Conservation (phyloP, 2,797 vertebrate species). For the Todus mexicanus region DNA sequence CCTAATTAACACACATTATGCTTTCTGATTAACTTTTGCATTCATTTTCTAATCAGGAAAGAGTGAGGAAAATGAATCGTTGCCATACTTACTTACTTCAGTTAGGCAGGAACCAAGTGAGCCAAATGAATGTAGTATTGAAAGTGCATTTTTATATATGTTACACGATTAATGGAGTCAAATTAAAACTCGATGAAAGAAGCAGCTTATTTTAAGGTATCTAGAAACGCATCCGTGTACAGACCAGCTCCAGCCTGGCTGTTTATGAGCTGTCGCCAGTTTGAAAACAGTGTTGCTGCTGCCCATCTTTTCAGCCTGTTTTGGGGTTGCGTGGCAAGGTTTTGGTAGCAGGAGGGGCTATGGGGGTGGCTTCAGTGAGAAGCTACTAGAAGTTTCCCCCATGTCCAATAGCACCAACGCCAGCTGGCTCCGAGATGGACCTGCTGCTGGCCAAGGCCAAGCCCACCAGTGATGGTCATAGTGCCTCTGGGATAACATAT, state of each 20-base stretch:
- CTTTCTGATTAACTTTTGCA: constrained; percentile 47
- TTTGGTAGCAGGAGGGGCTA: not conserved
- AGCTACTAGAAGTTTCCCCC: not conserved
- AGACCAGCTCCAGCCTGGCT: not conserved
- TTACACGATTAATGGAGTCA: not conserved
- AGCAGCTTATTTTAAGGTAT: constrained; percentile 5
- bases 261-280: not conserved
- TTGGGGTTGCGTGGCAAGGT: not conserved
- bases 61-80: not conserved
- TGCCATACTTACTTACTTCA: constrained; percentile 9
- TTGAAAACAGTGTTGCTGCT: not conserved
- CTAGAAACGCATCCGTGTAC: not conserved
- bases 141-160: not conserved
- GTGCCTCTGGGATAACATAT: not conserved
- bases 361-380: not conserved
- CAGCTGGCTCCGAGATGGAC: not conserved
- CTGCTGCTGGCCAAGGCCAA: not conserved
- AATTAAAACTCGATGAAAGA: not conserved
- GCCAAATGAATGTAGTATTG: not conserved
- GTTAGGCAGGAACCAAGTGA: not conserved
- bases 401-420: no score
- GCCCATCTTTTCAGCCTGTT: not conserved
- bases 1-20: constrained; percentile 10
- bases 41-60: constrained; percentile 63
- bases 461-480: no score